Base-by-base conservation (phyloP, 1,140 invertebrate genomes). In the Papilio polyxenes region DNA sequence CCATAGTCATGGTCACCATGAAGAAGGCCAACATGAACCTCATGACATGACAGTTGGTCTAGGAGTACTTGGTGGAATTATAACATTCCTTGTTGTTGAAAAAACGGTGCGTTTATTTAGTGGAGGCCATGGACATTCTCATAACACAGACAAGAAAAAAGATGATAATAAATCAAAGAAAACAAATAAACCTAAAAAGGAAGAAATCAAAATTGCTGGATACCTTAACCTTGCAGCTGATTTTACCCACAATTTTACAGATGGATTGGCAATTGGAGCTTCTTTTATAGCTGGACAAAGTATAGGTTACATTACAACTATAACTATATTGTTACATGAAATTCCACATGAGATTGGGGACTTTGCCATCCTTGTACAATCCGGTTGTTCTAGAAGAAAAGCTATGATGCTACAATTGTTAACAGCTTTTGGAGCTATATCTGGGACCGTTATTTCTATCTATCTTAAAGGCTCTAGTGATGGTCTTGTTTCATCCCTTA, bases 271-370 rank as follows among this genome's bases (percentile, higher is more conserved):
- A 48, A 99, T 99, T 91, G 98, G 99, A 75, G 98, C 98, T 10
- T 99, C 98, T n/a, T 99, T 97, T 93, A 96, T 99, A 84, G 98
- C 98, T 86, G 98, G 98, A 10, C 95, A 96, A 87, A 97, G 93
- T 87, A 95, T 98, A 85, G 98, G 98, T 15, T 95, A 98, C 69
- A 95, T 99, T 8, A 99, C 99, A 8, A 99, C 98, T 23, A 94
- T 98, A 40, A 99, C 98, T 2, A 99, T 99, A 90, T 95, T 99
- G 44, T 95, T 99, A 53, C 99, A 99, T 94, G 99, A 99, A 96
- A 97, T 99, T 83, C 99, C 99, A 76, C 99, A 99, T 95, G 99
- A 99, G 95, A 99, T 99, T 91, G 99, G 99, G 77, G 99, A 99
- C 95, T 99, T 99, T 96, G 98, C 99, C 51, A 99, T 99, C 93